Evolutionary conservation across 2,888 invertebrate species (phyloP).

Genomic region (Sphecodes monilicornis): DNA sequence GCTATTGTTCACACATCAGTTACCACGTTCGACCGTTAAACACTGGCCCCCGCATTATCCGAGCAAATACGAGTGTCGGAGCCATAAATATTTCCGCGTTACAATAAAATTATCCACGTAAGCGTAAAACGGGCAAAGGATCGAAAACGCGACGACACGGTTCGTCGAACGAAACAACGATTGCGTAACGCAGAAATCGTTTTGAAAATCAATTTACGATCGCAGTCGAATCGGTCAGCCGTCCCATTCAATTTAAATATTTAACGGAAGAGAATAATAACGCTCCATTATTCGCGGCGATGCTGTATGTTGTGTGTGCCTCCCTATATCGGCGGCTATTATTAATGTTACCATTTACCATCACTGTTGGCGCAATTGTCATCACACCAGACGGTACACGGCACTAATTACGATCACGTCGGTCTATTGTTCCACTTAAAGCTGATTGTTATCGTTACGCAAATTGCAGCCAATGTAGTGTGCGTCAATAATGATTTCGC

Average conservation of each 20-base stretch:
- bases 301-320: slow-evolving; percentile 22
- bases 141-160: slow-evolving; percentile 29
- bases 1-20: background rate
- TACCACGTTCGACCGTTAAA: background rate
- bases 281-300: slow-evolving; percentile 57
- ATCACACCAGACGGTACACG: slow-evolving; percentile 72
- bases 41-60: background rate
- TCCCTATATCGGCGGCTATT: slow-evolving; percentile 59
- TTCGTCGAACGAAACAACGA: slow-evolving; percentile 43
- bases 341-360: slow-evolving; percentile 74
- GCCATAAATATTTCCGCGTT: slow-evolving; percentile 21
- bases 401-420: slow-evolving; percentile 75
- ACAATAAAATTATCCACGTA: slow-evolving; percentile 16
- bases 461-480: slow-evolving; percentile 72
- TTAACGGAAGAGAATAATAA: slow-evolving; percentile 62
- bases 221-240: slow-evolving; percentile 38
- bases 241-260: slow-evolving; percentile 60
- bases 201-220: slow-evolving; percentile 55
- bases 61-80: slow-evolving; percentile 4
- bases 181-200: slow-evolving; percentile 47
- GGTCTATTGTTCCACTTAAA: slow-evolving; percentile 74
- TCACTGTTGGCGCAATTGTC: slow-evolving; percentile 70
- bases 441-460: slow-evolving; percentile 75
- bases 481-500: slow-evolving; percentile 72
- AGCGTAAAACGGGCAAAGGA: slow-evolving; percentile 16